Base-by-base conservation (phyloP, 2,888 invertebrate species). In the Hemistola chrysoprasaria region DNA sequence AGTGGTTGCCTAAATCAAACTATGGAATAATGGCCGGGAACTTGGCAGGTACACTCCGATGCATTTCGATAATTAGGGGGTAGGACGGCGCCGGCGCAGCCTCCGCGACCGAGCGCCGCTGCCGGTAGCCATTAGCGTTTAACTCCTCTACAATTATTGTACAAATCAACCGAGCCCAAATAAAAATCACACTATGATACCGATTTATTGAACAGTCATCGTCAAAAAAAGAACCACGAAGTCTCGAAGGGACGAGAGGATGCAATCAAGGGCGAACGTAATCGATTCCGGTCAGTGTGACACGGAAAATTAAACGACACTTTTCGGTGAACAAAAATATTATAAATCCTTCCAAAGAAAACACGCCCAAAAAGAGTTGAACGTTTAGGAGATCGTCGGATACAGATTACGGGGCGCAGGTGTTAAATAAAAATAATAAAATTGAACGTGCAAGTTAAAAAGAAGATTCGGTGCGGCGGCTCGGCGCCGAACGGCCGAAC, bases 351-450 rank as follows among this genome's bases (percentile, higher is more conserved):
- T 56, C 67, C 65, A 77, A 76, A 65, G 56, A 76, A 73, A 81
- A 79, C 71, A 71, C 60, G 69, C 59, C 81, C 74, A 86, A 86
- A 88, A 88, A 87, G 85, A 85, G 83, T 86, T 86, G 86, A 87
- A 84, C 87, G 86, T 82, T 85, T 77, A 76, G 77, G 71, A 84
- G 87, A 87, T 88, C 82, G 82, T 80, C 77, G 80, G 78, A 81
- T 77, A 84, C 84, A 83, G 87, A 88, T 88, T 87, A 82, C 82
- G 62, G 78, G 73, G 77, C 78, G 87, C 87, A 87, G 87, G 87
- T 88, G 87, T 88, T 88, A 88, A 87, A 87, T 83, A 85, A 87
- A 88, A 88, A 88, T 87, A 88, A 88, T 84, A 87, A 86, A 86
- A 78, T 78, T 70, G 63, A 70, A 82, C 74, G 71, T 71, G 77